Conservation (phyloP, 2,888 invertebrate genomes). For the Brachyptera putata region DNA sequence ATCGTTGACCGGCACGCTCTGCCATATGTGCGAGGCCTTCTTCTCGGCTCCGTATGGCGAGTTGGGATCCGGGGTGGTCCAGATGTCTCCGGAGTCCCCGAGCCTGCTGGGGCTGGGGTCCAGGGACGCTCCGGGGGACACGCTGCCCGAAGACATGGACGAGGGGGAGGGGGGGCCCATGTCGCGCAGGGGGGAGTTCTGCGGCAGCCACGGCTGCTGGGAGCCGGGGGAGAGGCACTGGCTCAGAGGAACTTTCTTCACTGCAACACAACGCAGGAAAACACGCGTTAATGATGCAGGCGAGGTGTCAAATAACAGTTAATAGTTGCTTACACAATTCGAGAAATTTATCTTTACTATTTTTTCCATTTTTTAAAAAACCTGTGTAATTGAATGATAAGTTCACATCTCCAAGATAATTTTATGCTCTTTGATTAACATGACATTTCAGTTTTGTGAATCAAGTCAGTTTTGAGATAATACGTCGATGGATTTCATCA, state of each 20-base stretch:
- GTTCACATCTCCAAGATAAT: too few species aligned
- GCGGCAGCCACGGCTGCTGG: conserved; percentile 29
- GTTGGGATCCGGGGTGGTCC: conserved; percentile 52
- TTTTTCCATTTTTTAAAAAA: too few species aligned
- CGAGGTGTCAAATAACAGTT: too few species aligned
- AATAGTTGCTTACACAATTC: too few species aligned
- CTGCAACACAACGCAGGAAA: conserved; percentile 22
- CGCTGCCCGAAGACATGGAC: conserved; percentile 38
- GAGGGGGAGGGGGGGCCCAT: conserved; percentile 36
- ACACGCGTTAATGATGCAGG: background rate
- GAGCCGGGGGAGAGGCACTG: conserved; percentile 30
- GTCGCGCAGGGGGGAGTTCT: conserved; percentile 33
- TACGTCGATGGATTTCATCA: too few species aligned
- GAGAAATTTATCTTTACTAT: too few species aligned
- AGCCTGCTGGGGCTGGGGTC: conserved; percentile 37
- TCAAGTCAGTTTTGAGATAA: too few species aligned
- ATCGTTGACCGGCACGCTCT: conserved; percentile 65
- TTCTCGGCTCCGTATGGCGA: conserved; percentile 50
- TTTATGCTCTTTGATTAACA: too few species aligned
- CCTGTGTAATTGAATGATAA: too few species aligned
- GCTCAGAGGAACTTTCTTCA: conserved; percentile 33
- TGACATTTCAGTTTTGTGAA: too few species aligned
- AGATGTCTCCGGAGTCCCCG: conserved; percentile 46
- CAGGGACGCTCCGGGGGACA: conserved; percentile 39
- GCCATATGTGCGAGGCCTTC: conserved; percentile 60